A percentile compares a stretch with the other conserved stretches of the same genome.
Evolutionary conservation across 2,888 invertebrate genomes (phyloP).

Genomic region (Tenthredo livida): DNA sequence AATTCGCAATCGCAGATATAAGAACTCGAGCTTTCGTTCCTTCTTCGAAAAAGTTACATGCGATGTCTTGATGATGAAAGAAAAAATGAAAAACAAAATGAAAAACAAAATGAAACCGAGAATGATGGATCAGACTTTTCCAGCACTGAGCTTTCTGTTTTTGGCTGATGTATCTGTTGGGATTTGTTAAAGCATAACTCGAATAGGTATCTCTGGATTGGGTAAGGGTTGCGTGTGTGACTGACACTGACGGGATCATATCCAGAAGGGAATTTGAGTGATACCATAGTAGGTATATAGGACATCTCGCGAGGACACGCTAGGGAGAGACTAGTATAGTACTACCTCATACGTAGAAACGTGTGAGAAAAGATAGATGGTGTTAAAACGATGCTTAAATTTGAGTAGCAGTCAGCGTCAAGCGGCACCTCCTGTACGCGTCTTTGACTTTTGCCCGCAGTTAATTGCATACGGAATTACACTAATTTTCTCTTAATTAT

Average conservation of each 20-base stretch:
- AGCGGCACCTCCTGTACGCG: slow-evolving; percentile 3
- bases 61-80: too few species aligned
- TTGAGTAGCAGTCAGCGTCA: not conserved
- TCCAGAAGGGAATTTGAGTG: slow-evolving; percentile 1
- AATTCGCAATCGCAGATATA: too few species aligned
- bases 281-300: not conserved
- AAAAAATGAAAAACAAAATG: not conserved
- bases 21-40: too few species aligned
- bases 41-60: too few species aligned
- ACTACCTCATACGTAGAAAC: not conserved
- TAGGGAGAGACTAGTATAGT: not conserved
- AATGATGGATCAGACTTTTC: not conserved
- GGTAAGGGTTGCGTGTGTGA: not conserved
- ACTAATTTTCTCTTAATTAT: slow-evolving; percentile 25
- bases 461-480: slow-evolving; percentile 23
- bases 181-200: not conserved
- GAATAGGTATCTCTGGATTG: not conserved
- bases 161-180: not conserved
- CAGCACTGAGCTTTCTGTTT: not conserved
- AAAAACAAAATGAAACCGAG: not conserved
- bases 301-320: not conserved
- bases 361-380: not conserved
- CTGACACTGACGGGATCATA: not conserved
- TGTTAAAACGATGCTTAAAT: slow-evolving; percentile 17
- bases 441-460: slow-evolving; percentile 20